Base-by-base conservation (phyloP, 1,140 invertebrate genomes). In the Zaprionus capensis region DNA sequence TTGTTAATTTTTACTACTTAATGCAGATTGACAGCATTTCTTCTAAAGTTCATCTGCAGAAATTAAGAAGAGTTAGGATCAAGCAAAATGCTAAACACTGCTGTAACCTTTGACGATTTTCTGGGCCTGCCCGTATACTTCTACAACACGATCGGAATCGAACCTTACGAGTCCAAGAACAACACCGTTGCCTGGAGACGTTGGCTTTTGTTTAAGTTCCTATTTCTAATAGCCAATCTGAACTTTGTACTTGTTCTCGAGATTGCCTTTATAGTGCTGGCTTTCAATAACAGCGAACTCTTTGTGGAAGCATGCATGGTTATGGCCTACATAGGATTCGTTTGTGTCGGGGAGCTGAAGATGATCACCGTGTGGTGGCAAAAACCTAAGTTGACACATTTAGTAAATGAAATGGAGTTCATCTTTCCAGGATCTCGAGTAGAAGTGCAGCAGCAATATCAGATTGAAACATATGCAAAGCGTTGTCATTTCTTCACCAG, bases 261-360 rank as follows among this genome's bases (percentile, higher is more conserved):
- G 56, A 5, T 70, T 0, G 2, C 7, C 6, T 81, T 59, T 34
- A 57, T 82, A 79, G 1, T 31, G 71, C 0, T 64, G 26, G 63
- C 69, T 1, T 68, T 81, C 5, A 62, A 22, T 31, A 49, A 76
- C 1, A 57, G 28, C 2, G 75, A 72, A 9, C 65, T 80, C 49
- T 90, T 90, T 5, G 20, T 90, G 4, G 78, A 90, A 2, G 76
- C 78, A 53, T 86, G 74, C 17, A 81, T 83, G 76, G 78, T 80
- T 5, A 58, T 81, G 44, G 62, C 73, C 7, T 91, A 90, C 34
- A 78, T 86, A 7, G 88, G 72, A n/a, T 91, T 86, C 24, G 63
- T 79, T 0, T 14, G 59, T 14, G 80, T 88, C 2, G 90, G 82
- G 0, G 56, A 70, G 6, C 31, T 80, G 0, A 91, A 91, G 72